Evolutionary conservation across 2,113 vertebrate species (phyloP).

Genomic region (Trinectes maculatus): DNA sequence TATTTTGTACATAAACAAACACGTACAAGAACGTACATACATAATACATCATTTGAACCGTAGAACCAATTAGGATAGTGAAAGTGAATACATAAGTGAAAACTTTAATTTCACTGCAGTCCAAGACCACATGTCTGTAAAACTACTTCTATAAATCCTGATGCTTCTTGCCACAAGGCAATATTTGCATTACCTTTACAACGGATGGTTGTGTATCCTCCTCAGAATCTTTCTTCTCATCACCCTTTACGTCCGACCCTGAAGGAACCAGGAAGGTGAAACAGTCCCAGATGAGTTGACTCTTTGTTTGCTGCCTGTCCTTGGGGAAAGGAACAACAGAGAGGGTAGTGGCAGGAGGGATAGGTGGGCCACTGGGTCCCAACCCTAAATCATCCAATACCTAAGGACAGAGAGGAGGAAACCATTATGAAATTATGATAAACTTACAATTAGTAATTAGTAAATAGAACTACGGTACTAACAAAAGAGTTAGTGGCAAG

Average conservation of each 20-base stretch:
- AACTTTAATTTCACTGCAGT: neutral
- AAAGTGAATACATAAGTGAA: no score
- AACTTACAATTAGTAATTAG: neutral
- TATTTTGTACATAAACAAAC: constrained; percentile 25
- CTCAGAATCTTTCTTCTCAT: constrained; percentile 76
- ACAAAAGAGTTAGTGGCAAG: no score
- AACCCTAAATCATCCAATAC: constrained; percentile 85
- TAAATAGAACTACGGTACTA: no score
- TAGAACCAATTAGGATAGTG: no score
- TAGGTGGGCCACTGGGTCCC: constrained; percentile 80
- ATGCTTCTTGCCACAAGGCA: neutral
- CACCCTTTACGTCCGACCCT: constrained; percentile 28
- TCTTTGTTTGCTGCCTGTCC: constrained; percentile 49
- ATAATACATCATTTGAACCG: no score
- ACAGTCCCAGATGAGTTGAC: constrained; percentile 55
- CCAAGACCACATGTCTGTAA: no score
- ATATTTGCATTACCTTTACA: constrained; percentile 74
- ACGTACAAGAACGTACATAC: no score
- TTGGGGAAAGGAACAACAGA: constrained; percentile 84
- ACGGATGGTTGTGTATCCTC: neutral
- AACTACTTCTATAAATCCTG: no score
- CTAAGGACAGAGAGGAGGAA: no score
- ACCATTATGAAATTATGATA: neutral
- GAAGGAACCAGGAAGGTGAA: constrained; percentile 81
- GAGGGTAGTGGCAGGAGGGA: constrained; percentile 80